phyloP scores from a whole-genome alignment of 2,113 vertebrate species.

The Leiothrix lutea region DNA sequence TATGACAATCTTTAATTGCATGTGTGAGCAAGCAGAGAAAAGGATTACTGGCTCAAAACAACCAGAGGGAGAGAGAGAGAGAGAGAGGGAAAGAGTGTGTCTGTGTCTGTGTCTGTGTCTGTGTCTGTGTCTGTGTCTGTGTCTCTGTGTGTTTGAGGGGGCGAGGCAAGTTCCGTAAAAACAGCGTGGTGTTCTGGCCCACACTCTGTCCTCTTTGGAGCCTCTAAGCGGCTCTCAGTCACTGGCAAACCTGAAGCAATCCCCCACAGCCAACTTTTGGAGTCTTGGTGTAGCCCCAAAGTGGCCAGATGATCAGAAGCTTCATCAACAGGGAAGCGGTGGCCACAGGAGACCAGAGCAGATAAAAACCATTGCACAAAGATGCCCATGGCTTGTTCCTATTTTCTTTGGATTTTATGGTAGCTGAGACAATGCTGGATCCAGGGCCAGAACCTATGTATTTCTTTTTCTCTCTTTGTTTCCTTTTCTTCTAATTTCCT shows the following conservation, averaged over 20 bases:
- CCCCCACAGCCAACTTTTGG: no score
- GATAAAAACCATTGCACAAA: neutral
- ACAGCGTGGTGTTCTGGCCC: neutral
- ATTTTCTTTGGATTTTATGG: neutral
- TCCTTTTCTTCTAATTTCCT: neutral
- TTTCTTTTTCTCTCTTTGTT: neutral
- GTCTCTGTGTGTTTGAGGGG: no score
- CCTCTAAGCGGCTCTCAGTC: neutral
- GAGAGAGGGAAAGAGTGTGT: no score
- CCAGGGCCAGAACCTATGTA: accelerated
- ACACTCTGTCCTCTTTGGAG: neutral
- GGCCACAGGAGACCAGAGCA: neutral
- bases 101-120: no score
- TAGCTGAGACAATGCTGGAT: neutral
- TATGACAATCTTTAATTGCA: neutral
- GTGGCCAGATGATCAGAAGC: neutral
- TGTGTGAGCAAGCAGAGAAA: neutral
- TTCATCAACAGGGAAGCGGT: accelerated
- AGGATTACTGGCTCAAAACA: neutral
- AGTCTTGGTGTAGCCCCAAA: neutral
- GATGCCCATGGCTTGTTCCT: neutral
- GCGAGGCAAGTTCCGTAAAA: neutral
- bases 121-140: no score
- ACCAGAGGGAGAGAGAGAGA: no score
- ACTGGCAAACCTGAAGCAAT: neutral